Evolutionary conservation across 2,888 invertebrate genomes (phyloP), one percentile per base, ranked within the genome.

Genomic region (Argyresthia albistria): DNA sequence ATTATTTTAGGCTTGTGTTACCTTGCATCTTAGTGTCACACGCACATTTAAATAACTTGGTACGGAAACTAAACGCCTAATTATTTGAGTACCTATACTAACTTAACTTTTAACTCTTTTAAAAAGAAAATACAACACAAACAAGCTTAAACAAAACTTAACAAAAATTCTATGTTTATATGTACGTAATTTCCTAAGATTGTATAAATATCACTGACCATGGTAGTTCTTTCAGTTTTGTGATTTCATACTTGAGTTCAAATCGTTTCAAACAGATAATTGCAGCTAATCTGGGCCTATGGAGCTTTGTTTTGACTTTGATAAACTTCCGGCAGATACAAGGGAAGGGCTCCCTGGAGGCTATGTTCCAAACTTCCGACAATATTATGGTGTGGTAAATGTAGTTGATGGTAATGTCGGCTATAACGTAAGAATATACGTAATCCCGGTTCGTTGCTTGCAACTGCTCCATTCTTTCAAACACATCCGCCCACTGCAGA

Each of bases 141-240:
- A 39, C 39, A 39, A 11, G 39, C 39, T 39, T 39, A 39, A 3
- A 39, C 39, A 39, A 39, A 39, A 39, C 4, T 39, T 39, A 39
- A 39, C 9, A 39, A 8, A 9, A 39, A 11, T 39, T 39, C 39
- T 39, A 4, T 39, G n/a, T 39, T 39, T n/a, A 39, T 9, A 1
- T n/a, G n/a, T n/a, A 39, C 39, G n/a, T 11, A 9, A 39, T n/a
- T 39, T 9, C 9, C 39, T 39, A 11, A 9, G n/a, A 11, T 39
- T 39, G 39, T 39, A 1, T 70, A 55, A 86, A 84, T 52, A 86
- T 79, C 4, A 81, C 84, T 1, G 84, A 81, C 84, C 84, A 86
- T 0, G 84, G 84, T 51, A 86, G 56, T 47, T 72, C 75, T 11
- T 62, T 75, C 15, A 84, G 58, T 43, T 62, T 70, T 0, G 69